Percentiles rank a stretch among this genome's conserved stretches.
Evolutionary conservation across 2,113 vertebrate genomes (phyloP).

Genomic region (Erythrocercus mccallii): DNA sequence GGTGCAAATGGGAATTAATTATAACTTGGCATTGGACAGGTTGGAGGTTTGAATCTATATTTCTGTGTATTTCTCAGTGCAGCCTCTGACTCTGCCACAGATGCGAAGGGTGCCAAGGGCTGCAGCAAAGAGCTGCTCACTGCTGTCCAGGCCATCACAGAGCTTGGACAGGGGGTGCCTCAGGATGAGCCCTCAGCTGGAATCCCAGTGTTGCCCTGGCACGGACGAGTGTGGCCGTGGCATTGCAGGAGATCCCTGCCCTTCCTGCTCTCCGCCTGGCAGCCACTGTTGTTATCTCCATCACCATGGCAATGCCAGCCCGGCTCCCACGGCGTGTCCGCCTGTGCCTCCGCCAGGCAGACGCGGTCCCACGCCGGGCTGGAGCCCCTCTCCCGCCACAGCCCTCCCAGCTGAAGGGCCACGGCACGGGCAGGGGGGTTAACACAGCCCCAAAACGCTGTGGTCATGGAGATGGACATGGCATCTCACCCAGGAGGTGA

Average conservation of each 20-base stretch:
- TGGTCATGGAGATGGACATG: accelerated
- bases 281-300: conserved; percentile 6
- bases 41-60: background rate
- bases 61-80: background rate
- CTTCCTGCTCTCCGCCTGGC: background rate
- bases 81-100: accelerated
- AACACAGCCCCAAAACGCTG: accelerated
- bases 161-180: background rate
- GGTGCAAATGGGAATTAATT: conserved; percentile 28
- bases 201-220: accelerated
- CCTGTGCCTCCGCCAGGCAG: background rate
- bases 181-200: background rate
- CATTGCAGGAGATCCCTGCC: background rate
- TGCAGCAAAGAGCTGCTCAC: accelerated
- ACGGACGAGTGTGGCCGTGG: accelerated
- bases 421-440: accelerated
- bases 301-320: conserved; percentile 52
- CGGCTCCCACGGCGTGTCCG: background rate
- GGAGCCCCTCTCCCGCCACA: accelerated
- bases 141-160: accelerated
- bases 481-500: accelerated
- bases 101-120: background rate
- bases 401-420: accelerated
- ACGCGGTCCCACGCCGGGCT: background rate
- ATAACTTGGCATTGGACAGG: background rate